These are phyloP conservation scores for Neuroscelio doddi DNA, from an alignment of 2,888 invertebrate genomes.

Conservation along the genomic window DNA sequence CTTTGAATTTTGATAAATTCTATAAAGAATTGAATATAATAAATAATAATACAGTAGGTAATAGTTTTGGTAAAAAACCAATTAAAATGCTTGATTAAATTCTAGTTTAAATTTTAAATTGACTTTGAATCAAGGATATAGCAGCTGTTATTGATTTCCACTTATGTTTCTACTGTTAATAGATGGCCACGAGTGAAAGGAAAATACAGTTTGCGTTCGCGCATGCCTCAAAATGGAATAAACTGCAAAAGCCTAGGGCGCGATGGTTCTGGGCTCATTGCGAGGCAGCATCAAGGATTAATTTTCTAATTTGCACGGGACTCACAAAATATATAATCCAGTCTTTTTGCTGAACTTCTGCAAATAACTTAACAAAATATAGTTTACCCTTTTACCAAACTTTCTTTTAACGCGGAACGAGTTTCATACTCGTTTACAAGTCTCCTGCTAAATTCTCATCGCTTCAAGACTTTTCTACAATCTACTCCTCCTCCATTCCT, in stretches of 20 bases:
- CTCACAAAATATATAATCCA: slow-evolving; percentile 44
- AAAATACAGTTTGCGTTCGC: slow-evolving; percentile 16
- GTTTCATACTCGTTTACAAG: slow-evolving; percentile 44
- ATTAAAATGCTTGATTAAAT: no score
- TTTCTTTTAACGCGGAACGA: slow-evolving; percentile 41
- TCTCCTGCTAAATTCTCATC: slow-evolving; percentile 44
- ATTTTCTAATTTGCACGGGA: slow-evolving; percentile 31
- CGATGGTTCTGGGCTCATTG: slow-evolving; percentile 15
- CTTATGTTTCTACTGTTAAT: slow-evolving; percentile 24
- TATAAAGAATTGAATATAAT: no score
- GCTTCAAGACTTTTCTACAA: slow-evolving; percentile 46
- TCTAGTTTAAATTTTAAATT: not conserved
- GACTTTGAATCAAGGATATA: slow-evolving; percentile 16
- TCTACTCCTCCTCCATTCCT: slow-evolving; percentile 22
- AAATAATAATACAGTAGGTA: no score
- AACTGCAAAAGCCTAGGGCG: slow-evolving; percentile 8
- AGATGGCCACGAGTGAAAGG: slow-evolving; percentile 21
- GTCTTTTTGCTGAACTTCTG: slow-evolving; percentile 42
- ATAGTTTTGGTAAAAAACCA: no score
- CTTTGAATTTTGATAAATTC: not conserved
- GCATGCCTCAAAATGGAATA: slow-evolving; percentile 7
- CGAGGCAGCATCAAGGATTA: not conserved
- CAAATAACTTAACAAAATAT: slow-evolving; percentile 44
- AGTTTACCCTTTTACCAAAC: slow-evolving; percentile 45
- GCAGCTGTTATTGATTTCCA: slow-evolving; percentile 37